These are phyloP conservation scores for Eurystomus glaucurus DNA, from an alignment of 2,797 vertebrate species.

Conservation along the genomic window DNA sequence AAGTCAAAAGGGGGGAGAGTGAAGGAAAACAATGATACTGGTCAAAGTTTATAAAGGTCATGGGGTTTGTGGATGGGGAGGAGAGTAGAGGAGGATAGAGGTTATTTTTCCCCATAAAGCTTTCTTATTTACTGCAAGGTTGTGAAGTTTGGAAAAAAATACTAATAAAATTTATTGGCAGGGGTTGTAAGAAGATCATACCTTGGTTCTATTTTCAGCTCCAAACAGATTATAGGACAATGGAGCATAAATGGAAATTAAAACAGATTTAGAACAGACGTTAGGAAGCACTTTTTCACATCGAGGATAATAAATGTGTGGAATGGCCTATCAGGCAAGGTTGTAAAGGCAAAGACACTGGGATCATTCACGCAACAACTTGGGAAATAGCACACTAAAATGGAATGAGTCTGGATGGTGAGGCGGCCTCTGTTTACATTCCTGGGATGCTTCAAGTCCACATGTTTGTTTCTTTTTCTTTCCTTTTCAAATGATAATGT, in stretches of 20 bases:
- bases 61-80: slow-evolving; percentile 49
- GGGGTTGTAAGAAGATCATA: slow-evolving; percentile 75
- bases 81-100: slow-evolving; percentile 57
- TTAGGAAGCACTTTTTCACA: slow-evolving; percentile 70
- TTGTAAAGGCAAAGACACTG: slow-evolving; percentile 64
- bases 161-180: slow-evolving; percentile 76
- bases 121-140: slow-evolving; percentile 76
- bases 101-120: slow-evolving; percentile 64
- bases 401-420: slow-evolving; percentile 26
- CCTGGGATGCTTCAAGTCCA: slow-evolving; percentile 18
- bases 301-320: slow-evolving; percentile 72
- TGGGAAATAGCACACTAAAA: slow-evolving; percentile 41
- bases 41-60: slow-evolving; percentile 64
- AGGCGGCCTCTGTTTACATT: slow-evolving; percentile 15
- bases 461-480: background rate
- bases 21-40: slow-evolving; percentile 32
- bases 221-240: slow-evolving; percentile 77
- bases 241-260: slow-evolving; percentile 78
- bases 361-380: slow-evolving; percentile 58
- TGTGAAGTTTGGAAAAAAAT: slow-evolving; percentile 72
- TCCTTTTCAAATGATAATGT: background rate
- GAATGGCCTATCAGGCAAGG: slow-evolving; percentile 70
- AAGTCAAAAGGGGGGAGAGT: slow-evolving; percentile 19
- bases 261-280: slow-evolving; percentile 78
- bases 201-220: slow-evolving; percentile 78